Evolutionary conservation across 2,888 invertebrate genomes (phyloP).

Genomic region (Folsomia manolachei): DNA sequence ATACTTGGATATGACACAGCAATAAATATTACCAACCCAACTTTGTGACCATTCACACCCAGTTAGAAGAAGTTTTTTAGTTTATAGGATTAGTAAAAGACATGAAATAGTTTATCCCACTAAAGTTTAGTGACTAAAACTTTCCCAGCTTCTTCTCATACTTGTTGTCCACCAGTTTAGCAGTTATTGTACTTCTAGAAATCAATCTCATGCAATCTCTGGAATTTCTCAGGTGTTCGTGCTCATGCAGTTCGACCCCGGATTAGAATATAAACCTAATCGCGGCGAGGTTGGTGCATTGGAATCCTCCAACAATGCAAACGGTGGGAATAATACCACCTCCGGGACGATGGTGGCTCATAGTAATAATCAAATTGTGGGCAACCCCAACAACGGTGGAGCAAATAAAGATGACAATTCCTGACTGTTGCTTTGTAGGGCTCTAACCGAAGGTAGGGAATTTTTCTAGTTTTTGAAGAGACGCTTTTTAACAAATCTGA

Average conservation of each 20-base stretch:
- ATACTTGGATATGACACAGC: not conserved
- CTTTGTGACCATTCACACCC: not conserved
- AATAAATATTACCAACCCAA: not conserved
- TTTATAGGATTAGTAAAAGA: not conserved
- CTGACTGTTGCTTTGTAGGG: conserved; percentile 98
- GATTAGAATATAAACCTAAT: conserved; percentile 90
- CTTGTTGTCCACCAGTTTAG: not conserved
- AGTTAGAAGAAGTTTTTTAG: too few species aligned
- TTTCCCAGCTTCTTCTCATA: not conserved
- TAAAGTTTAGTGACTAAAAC: not conserved
- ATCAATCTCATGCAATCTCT: too few species aligned
- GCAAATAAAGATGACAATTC: conserved; percentile 74
- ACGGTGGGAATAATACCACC: conserved; percentile 13
- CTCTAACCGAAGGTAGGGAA: not conserved
- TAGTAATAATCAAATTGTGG: conserved; percentile 39
- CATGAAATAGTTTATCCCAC: not conserved
- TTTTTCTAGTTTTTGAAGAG: not conserved
- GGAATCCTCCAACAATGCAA: conserved; percentile 61
- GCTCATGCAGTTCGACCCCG: conserved; percentile 97
- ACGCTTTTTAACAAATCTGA: not conserved
- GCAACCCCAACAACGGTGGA: conserved; percentile 20
- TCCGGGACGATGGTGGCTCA: conserved; percentile 24
- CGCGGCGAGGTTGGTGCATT: conserved; percentile 60
- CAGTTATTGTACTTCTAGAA: not conserved
- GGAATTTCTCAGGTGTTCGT: conserved; percentile 97